phyloP scores from a whole-genome alignment of 2,888 invertebrate species.

The Chironomus riparius region DNA sequence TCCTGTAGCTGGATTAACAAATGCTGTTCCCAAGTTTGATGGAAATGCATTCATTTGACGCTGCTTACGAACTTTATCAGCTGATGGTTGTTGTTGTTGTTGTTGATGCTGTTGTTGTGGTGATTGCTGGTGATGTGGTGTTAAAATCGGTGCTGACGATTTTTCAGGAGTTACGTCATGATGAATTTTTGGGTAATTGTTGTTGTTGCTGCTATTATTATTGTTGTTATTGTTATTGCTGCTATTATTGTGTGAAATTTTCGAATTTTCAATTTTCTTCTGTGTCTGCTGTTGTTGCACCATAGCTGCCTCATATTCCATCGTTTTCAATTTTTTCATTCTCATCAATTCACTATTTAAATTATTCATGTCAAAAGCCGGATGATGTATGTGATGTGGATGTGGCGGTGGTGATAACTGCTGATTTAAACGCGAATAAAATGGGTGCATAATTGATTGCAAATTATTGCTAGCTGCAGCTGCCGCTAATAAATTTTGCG shows the following conservation, averaged over 20 bases:
- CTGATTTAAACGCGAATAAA: constrained; percentile 27
- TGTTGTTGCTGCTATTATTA: constrained; percentile 40
- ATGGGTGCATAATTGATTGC: constrained; percentile 28
- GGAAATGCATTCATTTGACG: constrained; percentile 64
- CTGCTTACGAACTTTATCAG: constrained; percentile 41
- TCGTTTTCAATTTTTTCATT: constrained; percentile 25
- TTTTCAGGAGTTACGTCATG: constrained; percentile 21
- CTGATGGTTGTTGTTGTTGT: constrained; percentile 50
- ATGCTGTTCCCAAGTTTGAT: constrained; percentile 72
- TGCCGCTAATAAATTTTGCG: constrained; percentile 25
- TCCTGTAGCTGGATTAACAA: constrained; percentile 82
- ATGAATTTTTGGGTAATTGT: constrained; percentile 33
- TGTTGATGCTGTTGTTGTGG: constrained; percentile 29
- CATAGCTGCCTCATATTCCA: constrained; percentile 22
- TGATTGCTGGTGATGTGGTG: too few relatives aligned
- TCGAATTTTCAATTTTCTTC: not conserved
- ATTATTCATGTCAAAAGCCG: constrained; percentile 26
- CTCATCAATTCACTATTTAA: constrained; percentile 22
- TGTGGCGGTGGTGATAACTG: constrained; percentile 11
- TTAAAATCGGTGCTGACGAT: constrained; percentile 35
- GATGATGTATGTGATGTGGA: not conserved
- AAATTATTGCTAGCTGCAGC: constrained; percentile 18
- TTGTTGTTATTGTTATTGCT: constrained; percentile 35
- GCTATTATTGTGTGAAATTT: not conserved
- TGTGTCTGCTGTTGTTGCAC: constrained; percentile 25